Percentiles rank a stretch among this genome's conserved stretches.
These are phyloP conservation scores for Tragelaphus strepsiceros DNA, from an alignment of 2,113 vertebrate genomes.

Conservation along the genomic window DNA sequence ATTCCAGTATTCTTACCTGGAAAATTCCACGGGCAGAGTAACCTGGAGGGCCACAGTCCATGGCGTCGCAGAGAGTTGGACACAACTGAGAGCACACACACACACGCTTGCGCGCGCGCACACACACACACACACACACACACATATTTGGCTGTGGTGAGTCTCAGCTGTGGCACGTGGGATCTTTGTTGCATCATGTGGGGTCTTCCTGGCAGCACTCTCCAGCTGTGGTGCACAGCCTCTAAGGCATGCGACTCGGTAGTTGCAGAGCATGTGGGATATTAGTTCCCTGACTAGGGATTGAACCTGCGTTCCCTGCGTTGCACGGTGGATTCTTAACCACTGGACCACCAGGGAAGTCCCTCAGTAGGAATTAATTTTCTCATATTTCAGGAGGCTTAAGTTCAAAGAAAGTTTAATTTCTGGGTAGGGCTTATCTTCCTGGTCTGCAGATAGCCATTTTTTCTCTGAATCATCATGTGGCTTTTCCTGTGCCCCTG, in stretches of 20 bases:
- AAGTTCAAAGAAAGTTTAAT: not conserved
- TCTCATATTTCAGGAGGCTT: not conserved
- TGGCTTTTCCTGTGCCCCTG: not conserved
- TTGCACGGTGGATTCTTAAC: not conserved
- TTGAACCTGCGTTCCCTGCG: rapidly evolving
- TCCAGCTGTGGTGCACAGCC: not conserved
- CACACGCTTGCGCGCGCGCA: not conserved
- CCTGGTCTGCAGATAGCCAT: not conserved
- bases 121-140: rapidly evolving
- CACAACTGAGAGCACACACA: not conserved
- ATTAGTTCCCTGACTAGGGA: not conserved
- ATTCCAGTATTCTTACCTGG: not conserved
- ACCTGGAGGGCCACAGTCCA: not conserved
- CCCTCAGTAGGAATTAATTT: not conserved
- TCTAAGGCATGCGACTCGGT: rapidly evolving
- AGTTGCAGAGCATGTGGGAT: not conserved
- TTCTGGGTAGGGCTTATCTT: not conserved
- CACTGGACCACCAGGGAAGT: not conserved
- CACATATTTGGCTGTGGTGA: not conserved
- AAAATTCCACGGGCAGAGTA: not conserved
- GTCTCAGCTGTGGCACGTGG: not conserved
- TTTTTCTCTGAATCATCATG: not conserved
- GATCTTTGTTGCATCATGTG: not conserved
- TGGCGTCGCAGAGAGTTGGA: not conserved
- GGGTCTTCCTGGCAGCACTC: not conserved